Conservation (phyloP, 2,797 vertebrate genomes). For the Mycteria americana region DNA sequence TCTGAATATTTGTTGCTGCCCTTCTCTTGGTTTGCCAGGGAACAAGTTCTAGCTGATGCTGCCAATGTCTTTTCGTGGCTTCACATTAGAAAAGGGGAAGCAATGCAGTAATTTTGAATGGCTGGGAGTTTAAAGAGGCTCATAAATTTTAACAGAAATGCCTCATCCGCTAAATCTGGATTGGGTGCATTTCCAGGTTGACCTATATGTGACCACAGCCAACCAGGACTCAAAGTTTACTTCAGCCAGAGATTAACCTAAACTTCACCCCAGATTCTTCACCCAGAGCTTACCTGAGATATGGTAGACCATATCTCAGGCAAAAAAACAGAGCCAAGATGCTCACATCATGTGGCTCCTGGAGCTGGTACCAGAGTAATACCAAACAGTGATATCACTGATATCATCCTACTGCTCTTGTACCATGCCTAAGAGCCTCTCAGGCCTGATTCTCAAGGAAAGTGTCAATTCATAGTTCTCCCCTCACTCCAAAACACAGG, state of each 20-base stretch:
- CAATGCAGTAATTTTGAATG: background rate
- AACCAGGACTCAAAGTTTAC: background rate
- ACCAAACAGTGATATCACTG: background rate
- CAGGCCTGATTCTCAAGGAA: background rate
- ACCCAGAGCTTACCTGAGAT: background rate
- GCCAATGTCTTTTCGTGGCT: background rate
- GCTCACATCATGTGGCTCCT: background rate
- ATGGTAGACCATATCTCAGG: background rate
- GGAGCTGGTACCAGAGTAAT: background rate
- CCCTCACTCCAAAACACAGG: background rate
- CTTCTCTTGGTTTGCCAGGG: background rate
- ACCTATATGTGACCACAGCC: background rate
- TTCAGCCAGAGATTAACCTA: background rate
- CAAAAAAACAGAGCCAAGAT: background rate
- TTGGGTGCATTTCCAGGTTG: background rate
- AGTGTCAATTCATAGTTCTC: background rate
- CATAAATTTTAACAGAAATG: background rate
- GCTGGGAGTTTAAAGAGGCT: background rate
- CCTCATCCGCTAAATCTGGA: background rate
- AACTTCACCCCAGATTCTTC: background rate
- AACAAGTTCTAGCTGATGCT: background rate
- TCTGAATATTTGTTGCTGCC: background rate
- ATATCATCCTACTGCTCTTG: background rate
- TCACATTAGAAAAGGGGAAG: background rate
- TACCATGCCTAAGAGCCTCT: background rate